Evolutionary conservation across 2,888 invertebrate species (phyloP), one percentile per base, ranked within the genome.

Genomic region (Aphodius sticticus): DNA sequence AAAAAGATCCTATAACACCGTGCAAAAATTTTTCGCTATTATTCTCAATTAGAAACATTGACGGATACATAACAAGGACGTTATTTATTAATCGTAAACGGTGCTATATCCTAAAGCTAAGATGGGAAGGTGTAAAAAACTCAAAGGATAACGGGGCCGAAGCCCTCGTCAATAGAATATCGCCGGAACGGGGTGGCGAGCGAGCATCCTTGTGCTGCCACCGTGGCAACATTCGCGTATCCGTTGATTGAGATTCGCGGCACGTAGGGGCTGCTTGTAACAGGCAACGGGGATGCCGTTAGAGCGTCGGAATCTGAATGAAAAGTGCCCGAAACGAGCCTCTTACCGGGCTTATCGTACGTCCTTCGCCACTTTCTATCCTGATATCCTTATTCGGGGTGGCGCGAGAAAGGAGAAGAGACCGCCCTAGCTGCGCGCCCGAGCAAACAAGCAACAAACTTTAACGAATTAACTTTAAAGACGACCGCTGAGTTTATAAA

Each of bases 141-240:
- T 85, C 83, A 82, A 53, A 53, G 12, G 53, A 53, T 53, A 53
- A 53, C 12, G 53, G 84, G 83, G 84, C 84, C 83, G 85, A 86
- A 86, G 85, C 86, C 53, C 86, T 85, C 86, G 87, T 87, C 87
- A 87, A 87, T 87, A 87, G 87, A 87, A 87, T 87, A 87, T 87
- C 86, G 37, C 6, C 74, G 36, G 16, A 35, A n/a, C 36, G 74
- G 37, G 35, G 74, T 74, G 53, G 53, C 53, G 53, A 53, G 53
- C 53, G 53, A 53, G 12, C 53, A 53, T 53, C 53, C 53, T 5
- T 12, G 53, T 9, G 53, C 9, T 53, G 9, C 53, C 12, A 9
- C 53, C 9, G 7, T 7, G 86, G 86, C 84, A 82, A 83, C 82
- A 53, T 53, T 53, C 53, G 53, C 74, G 74, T 74, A 74, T 74